These are phyloP conservation scores for Staurois parvus DNA, from an alignment of 2,797 vertebrate genomes.

Conservation along the genomic window DNA sequence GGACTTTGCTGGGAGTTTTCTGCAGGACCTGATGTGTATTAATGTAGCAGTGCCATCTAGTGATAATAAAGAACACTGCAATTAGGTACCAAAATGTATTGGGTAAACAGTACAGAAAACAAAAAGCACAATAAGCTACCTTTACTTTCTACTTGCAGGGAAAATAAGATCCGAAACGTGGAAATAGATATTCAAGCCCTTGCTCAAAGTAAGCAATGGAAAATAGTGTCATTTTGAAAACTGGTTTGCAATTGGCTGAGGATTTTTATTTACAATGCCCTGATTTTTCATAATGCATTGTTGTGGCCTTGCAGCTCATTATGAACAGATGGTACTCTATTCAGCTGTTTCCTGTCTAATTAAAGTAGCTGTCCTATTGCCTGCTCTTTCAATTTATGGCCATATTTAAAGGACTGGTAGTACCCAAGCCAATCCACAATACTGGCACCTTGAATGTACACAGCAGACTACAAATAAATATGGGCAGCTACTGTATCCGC, in stretches of 20 bases:
- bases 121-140: constrained; percentile 9
- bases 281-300: constrained; percentile 16
- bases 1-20: constrained; percentile 26
- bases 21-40: constrained; percentile 47
- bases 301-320: constrained; percentile 29
- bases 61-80: constrained; percentile 47
- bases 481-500: constrained; percentile 32
- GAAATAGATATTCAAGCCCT: constrained; percentile 19
- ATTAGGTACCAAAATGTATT: neutral
- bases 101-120: neutral
- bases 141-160: constrained; percentile 9
- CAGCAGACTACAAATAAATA: constrained; percentile 37
- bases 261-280: neutral
- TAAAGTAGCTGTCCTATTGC: constrained; percentile 47
- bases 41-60: constrained; percentile 73
- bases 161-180: constrained; percentile 28
- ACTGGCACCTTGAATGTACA: constrained; percentile 38
- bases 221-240: constrained; percentile 27
- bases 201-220: constrained; percentile 26
- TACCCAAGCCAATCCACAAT: constrained; percentile 36
- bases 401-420: constrained; percentile 25
- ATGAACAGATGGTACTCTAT: constrained; percentile 54
- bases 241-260: constrained; percentile 33
- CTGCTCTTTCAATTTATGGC: constrained; percentile 14
- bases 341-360: constrained; percentile 58